Evolutionary conservation across 1,140 invertebrate species (phyloP).

Genomic region (Onthophagus taurus): DNA sequence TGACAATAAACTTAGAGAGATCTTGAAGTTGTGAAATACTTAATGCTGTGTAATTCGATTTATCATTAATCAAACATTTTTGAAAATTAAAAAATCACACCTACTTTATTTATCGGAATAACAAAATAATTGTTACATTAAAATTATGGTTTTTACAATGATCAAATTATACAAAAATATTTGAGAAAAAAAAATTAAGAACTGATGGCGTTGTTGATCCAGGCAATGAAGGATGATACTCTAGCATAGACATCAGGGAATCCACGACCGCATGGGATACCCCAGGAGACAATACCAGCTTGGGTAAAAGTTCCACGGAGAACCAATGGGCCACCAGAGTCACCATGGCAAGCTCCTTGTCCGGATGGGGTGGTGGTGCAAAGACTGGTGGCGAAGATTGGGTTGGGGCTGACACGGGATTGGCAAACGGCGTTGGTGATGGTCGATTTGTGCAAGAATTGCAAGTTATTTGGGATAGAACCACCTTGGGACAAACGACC

Average conservation of each 20-base stretch:
- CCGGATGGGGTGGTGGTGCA: constrained; percentile 38
- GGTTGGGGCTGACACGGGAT: constrained; percentile 18
- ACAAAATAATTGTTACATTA: no score
- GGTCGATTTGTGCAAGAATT: constrained; percentile 38
- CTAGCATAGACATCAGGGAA: constrained; percentile 48
- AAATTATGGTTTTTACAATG: no score
- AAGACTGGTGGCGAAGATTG: constrained; percentile 33
- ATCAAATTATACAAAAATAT: no score
- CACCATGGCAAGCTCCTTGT: constrained; percentile 36
- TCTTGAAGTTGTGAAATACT: no score
- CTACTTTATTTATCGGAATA: no score
- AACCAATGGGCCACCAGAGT: constrained; percentile 17
- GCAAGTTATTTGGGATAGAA: constrained; percentile 34
- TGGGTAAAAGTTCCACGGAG: background rate
- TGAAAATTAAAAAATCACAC: no score
- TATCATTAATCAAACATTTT: no score
- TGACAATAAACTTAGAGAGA: no score
- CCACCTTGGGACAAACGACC: constrained; percentile 33
- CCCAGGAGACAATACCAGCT: constrained; percentile 49
- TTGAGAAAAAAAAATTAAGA: no score
- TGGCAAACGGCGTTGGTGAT: constrained; percentile 35
- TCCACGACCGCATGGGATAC: constrained; percentile 45
- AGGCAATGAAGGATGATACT: constrained; percentile 37
- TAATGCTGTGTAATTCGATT: no score
- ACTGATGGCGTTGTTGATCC: constrained; percentile 24